These are phyloP conservation scores for Drosophila buzzatii DNA, from an alignment of 2,888 invertebrate genomes.

Conservation along the genomic window DNA sequence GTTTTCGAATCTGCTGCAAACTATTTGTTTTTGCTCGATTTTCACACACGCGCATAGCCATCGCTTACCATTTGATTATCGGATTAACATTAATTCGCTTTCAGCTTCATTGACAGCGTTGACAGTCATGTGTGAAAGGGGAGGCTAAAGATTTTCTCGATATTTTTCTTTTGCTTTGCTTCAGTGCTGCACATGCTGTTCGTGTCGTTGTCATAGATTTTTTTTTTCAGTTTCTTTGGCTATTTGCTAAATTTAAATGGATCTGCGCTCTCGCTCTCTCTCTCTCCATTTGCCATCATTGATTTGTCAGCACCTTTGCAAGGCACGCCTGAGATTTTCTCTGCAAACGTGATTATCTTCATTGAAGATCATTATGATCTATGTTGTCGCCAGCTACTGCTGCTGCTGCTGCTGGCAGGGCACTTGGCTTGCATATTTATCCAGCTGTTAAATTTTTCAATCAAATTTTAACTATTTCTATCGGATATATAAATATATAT, in stretches of 20 bases:
- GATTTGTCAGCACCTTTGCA: constrained; percentile 70
- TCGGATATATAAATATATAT: constrained; percentile 19
- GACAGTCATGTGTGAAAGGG: constrained; percentile 22
- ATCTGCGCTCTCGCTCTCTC: background rate
- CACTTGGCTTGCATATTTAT: constrained; percentile 55
- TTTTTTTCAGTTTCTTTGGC: constrained; percentile 25
- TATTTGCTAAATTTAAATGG: constrained; percentile 71
- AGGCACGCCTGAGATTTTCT: constrained; percentile 39
- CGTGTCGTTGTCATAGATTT: constrained; percentile 30
- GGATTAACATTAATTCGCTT: constrained; percentile 24
- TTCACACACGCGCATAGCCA: background rate
- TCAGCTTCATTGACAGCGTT: constrained; percentile 24
- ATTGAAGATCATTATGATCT: constrained; percentile 17
- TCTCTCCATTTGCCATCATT: constrained; percentile 41
- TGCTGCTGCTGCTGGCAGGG: constrained; percentile 13
- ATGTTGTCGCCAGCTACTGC: constrained; percentile 37
- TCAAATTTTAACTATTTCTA: constrained; percentile 58
- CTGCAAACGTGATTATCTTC: constrained; percentile 24
- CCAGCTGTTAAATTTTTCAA: constrained; percentile 68
- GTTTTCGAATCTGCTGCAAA: constrained; percentile 4
- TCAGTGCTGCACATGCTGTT: constrained; percentile 21
- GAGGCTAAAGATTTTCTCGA: constrained; percentile 3
- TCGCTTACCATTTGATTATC: constrained; percentile 10
- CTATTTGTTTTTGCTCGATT: constrained; percentile 15
- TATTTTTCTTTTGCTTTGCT: background rate